phyloP scores from a whole-genome alignment of 2,113 vertebrate genomes.

The Urocynchramus pylzowi region DNA sequence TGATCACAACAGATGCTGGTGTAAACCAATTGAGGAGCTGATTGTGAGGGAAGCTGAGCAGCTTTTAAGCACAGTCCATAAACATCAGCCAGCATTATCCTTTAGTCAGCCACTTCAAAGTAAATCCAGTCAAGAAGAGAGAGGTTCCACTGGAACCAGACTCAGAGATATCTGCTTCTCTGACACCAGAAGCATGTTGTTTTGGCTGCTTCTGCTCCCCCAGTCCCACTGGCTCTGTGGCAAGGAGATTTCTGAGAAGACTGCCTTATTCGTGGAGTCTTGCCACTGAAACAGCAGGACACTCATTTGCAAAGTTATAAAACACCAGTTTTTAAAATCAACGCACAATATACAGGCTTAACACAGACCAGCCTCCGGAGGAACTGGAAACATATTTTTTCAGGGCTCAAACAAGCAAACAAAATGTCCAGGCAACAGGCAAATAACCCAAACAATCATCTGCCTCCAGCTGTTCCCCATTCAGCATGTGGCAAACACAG shows the following conservation, averaged over 20 bases:
- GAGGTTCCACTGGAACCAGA: background rate
- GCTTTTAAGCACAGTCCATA: background rate
- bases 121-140: background rate
- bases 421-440: constrained; percentile 38
- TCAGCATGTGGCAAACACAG: background rate
- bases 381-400: constrained; percentile 37
- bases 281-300: constrained; percentile 11
- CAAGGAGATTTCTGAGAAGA: constrained; percentile 16
- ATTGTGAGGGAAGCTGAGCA: background rate
- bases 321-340: constrained; percentile 20
- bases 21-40: background rate
- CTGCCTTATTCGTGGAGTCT: background rate
- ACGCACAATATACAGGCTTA: background rate
- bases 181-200: background rate
- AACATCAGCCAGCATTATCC: background rate
- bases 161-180: background rate
- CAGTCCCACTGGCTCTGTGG: background rate
- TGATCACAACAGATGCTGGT: background rate
- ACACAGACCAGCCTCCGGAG: background rate
- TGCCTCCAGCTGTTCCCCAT: constrained; percentile 55
- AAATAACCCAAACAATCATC: constrained; percentile 54
- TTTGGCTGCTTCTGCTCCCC: background rate
- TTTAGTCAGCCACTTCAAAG: background rate
- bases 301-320: constrained; percentile 56
- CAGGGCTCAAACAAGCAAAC: constrained; percentile 26